These are phyloP conservation scores for Hyperopisus bebe DNA, from an alignment of 2,113 vertebrate species.

Conservation along the genomic window DNA sequence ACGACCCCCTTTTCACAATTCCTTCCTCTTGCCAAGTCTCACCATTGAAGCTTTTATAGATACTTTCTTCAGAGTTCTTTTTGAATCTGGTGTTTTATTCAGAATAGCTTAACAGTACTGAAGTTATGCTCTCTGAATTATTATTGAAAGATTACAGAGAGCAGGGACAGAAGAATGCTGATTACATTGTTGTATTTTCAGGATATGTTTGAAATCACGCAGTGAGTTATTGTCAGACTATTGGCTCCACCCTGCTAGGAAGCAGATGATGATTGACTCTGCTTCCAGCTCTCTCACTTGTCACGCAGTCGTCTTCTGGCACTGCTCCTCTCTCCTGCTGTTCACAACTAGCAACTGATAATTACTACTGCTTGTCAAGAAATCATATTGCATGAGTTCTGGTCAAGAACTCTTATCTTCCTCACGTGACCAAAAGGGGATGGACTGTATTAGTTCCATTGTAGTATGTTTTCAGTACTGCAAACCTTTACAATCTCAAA, in stretches of 20 bases:
- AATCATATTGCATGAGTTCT: neutral
- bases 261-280: neutral
- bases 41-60: neutral
- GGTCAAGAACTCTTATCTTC: neutral
- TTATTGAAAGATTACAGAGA: neutral
- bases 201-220: neutral
- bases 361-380: neutral
- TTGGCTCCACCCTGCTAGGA: neutral
- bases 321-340: neutral
- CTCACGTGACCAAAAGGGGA: neutral
- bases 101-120: neutral
- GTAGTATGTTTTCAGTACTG: neutral
- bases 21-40: neutral
- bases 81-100: neutral
- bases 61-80: neutral
- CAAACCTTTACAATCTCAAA: neutral
- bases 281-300: neutral
- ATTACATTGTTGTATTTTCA: neutral
- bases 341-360: neutral
- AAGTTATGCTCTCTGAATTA: neutral
- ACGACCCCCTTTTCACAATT: neutral
- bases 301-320: neutral
- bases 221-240: neutral
- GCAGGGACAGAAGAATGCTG: neutral
- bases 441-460: neutral